Evolutionary conservation across 1,140 invertebrate species (phyloP).

Genomic region (Solenopsis invicta): DNA sequence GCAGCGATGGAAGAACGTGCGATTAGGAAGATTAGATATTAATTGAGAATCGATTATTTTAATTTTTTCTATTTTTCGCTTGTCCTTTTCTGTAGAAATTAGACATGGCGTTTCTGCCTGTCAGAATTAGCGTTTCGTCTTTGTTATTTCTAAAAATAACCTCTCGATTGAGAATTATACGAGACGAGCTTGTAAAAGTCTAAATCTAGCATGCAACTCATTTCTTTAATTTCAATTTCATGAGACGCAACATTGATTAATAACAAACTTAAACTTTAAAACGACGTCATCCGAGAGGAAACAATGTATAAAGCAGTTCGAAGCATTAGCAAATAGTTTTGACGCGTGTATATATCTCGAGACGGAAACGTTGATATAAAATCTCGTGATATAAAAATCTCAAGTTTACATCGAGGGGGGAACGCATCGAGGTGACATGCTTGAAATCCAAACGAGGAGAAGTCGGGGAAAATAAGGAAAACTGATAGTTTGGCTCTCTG

Average conservation of each 20-base stretch:
- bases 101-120: not conserved
- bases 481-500: conserved; percentile 63
- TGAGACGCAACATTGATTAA: not conserved
- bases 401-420: not conserved
- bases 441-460: not conserved
- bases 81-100: not conserved
- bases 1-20: not conserved
- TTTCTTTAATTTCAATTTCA: conserved; percentile 7
- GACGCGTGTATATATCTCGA: not conserved
- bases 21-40: not conserved
- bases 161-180: not conserved
- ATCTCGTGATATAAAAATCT: not conserved
- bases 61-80: not conserved
- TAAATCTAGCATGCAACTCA: not conserved
- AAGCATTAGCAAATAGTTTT: not conserved
- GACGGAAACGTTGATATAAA: not conserved
- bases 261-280: conserved; percentile 1
- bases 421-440: not conserved
- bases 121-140: not conserved
- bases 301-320: not conserved
- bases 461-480: conserved; percentile 25
- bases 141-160: not conserved
- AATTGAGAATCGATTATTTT: conserved; percentile 7
- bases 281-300: not conserved
- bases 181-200: not conserved